Percentiles rank a stretch among this genome's conserved stretches.
Evolutionary conservation across 2,113 vertebrate genomes (phyloP).

Genomic region (Atherinomorus stipes): DNA sequence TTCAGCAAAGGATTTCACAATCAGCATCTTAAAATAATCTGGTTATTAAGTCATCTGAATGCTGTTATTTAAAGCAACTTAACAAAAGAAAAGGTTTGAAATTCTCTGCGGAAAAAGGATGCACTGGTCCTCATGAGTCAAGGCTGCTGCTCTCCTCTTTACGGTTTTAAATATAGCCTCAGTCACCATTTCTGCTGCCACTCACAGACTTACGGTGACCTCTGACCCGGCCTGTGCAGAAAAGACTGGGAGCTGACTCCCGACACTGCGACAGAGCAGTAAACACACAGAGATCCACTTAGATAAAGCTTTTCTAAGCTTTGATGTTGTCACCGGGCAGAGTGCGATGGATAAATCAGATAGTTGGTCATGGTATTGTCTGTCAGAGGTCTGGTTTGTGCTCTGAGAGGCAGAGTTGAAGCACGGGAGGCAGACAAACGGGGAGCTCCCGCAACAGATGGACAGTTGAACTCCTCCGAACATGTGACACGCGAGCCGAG

Average conservation of each 20-base stretch:
- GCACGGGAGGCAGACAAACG: slow-evolving; percentile 17
- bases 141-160: slow-evolving; percentile 58
- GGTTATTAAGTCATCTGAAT: slow-evolving; percentile 13
- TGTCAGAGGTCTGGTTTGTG: slow-evolving; percentile 15
- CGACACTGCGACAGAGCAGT: slow-evolving; percentile 34
- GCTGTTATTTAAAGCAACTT: slow-evolving; percentile 34
- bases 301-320: not conserved
- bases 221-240: slow-evolving; percentile 61
- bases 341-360: no score
- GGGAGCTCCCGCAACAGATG: slow-evolving; percentile 29
- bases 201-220: slow-evolving; percentile 62
- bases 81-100: slow-evolving; percentile 10
- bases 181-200: slow-evolving; percentile 67
- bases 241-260: slow-evolving; percentile 60
- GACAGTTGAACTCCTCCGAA: slow-evolving; percentile 41
- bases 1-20: slow-evolving; percentile 30
- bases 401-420: not conserved
- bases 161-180: slow-evolving; percentile 73
- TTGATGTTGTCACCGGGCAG: not conserved
- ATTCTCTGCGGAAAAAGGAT: slow-evolving; percentile 50
- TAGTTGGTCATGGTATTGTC: not conserved
- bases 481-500: slow-evolving; percentile 44
- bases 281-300: slow-evolving; percentile 20
- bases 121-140: slow-evolving; percentile 59
- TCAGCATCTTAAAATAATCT: slow-evolving; percentile 37